Percentiles rank a stretch among this genome's conserved stretches.
Conservation (phyloP, 2,113 vertebrate species). For the Lepisosteus oculatus region DNA sequence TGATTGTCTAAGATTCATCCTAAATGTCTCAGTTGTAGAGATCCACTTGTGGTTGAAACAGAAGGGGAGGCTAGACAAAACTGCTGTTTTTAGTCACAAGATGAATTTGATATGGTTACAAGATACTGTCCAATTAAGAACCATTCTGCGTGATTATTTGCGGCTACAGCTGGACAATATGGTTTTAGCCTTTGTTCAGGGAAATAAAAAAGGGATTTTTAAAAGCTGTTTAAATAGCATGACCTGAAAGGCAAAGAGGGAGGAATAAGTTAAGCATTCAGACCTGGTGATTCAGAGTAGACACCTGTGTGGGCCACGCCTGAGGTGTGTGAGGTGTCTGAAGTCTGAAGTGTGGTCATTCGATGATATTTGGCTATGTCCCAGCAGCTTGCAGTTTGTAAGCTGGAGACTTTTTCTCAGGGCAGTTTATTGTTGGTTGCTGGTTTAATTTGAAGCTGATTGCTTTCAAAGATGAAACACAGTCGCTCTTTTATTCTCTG, state of each 20-base stretch:
- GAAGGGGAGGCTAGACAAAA: constrained; percentile 13
- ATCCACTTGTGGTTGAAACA: constrained; percentile 8
- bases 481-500: constrained; percentile 21
- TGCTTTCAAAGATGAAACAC: constrained; percentile 13
- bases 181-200: constrained; percentile 7
- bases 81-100: constrained; percentile 11
- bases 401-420: background rate
- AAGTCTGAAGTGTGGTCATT: constrained; percentile 32
- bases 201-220: constrained; percentile 8
- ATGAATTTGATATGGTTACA: constrained; percentile 21
- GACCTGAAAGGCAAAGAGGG: background rate
- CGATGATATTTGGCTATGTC: background rate
- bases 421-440: background rate
- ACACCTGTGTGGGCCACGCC: constrained; percentile 5
- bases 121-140: constrained; percentile 17
- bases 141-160: constrained; percentile 6
- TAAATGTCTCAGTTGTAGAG: constrained; percentile 2
- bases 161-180: constrained; percentile 6
- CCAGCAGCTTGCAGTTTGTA: constrained; percentile 5
- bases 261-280: background rate
- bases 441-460: constrained; percentile 14
- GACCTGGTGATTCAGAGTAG: constrained; percentile 15
- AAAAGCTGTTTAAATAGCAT: background rate
- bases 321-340: constrained; percentile 21
- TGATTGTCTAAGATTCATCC: constrained; percentile 31